These are phyloP conservation scores for Lobophora halterata DNA, from an alignment of 2,888 invertebrate species.

Conservation along the genomic window DNA sequence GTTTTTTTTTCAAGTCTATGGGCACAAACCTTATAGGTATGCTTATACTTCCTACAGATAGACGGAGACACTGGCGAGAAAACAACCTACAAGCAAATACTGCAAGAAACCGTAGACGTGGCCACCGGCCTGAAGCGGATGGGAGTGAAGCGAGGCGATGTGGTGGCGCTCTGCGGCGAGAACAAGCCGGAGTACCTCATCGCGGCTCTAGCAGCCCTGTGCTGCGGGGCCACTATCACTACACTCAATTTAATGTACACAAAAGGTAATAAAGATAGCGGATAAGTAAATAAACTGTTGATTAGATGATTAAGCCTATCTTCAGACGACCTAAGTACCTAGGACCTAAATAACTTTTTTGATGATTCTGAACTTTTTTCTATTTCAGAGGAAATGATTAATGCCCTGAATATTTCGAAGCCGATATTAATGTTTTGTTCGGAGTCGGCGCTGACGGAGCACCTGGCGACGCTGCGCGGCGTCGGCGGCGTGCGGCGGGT, in stretches of 20 bases:
- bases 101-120: slow-evolving; percentile 70
- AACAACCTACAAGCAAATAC: slow-evolving; percentile 66
- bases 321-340: no score
- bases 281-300: neutral
- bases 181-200: slow-evolving; percentile 79
- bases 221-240: slow-evolving; percentile 78
- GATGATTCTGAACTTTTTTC: no score
- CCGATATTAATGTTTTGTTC: slow-evolving; percentile 85
- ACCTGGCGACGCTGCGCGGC: slow-evolving; percentile 41
- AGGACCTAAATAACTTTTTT: no score
- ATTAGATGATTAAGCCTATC: no score
- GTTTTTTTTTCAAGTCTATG: no score
- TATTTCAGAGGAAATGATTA: slow-evolving; percentile 60
- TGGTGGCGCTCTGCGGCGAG: slow-evolving; percentile 80
- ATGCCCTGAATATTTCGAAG: slow-evolving; percentile 83
- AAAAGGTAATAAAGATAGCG: slow-evolving; percentile 41
- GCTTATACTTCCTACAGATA: no score
- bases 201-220: slow-evolving; percentile 70
- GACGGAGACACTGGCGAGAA: slow-evolving; percentile 77
- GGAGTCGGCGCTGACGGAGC: slow-evolving; percentile 46
- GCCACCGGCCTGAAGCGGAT: slow-evolving; percentile 69
- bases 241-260: slow-evolving; percentile 81
- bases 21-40: no score
- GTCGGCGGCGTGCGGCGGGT: slow-evolving; percentile 67
- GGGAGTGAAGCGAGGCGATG: slow-evolving; percentile 73